Evolutionary conservation across 2,888 invertebrate genomes (phyloP).

Genomic region (Himalopsyche tibetana): DNA sequence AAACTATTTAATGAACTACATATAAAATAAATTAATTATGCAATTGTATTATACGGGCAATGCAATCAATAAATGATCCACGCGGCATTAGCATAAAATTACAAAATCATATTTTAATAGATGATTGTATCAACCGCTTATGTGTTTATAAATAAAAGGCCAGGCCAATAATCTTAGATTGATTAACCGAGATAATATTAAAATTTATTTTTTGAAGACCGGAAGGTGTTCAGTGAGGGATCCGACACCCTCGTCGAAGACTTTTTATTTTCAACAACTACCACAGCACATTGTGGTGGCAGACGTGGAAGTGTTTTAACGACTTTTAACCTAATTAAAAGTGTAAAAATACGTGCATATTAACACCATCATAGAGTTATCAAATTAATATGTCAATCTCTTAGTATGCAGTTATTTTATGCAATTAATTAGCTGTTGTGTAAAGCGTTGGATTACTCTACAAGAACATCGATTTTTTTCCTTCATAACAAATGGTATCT

Average conservation of each 20-base stretch:
- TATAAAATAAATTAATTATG: too few relatives aligned
- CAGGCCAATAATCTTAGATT: constrained; percentile 36
- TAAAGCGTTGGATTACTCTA: too few relatives aligned
- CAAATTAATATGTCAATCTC: too few relatives aligned
- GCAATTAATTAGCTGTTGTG: too few relatives aligned
- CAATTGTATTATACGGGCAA: too few relatives aligned
- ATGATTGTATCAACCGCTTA: constrained; percentile 2
- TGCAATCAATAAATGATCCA: constrained; percentile 30
- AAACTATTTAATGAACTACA: too few relatives aligned
- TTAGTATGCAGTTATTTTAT: too few relatives aligned
- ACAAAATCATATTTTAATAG: constrained; percentile 13
- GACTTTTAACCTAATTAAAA: not conserved
- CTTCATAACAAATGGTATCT: too few relatives aligned
- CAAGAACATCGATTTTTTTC: too few relatives aligned
- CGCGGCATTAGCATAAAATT: constrained; percentile 11
- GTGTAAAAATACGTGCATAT: not conserved
- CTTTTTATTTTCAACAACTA: constrained; percentile 15
- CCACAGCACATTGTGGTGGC: not conserved
- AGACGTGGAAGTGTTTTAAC: not conserved
- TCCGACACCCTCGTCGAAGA: constrained; percentile 3
- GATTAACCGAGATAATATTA: constrained; percentile 24
- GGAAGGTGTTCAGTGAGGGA: constrained; percentile 37
- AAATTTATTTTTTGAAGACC: constrained; percentile 1
- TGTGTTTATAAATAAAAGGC: constrained; percentile 3
- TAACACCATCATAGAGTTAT: not conserved